Evolutionary conservation across 1,140 invertebrate genomes (phyloP).

Genomic region (Drosophila carrolli): DNA sequence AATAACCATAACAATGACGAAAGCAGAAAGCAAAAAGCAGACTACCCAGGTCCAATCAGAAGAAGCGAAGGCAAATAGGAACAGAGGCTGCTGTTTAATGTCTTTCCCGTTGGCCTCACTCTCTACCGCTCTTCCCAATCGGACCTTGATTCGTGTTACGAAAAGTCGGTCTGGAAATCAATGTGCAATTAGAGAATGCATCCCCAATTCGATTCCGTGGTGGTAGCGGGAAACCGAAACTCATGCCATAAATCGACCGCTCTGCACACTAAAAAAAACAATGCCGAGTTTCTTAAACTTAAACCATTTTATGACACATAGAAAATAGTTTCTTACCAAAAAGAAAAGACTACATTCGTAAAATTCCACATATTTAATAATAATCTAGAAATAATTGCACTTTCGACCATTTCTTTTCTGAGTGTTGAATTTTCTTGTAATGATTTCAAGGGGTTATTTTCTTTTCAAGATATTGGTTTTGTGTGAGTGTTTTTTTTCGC

Average conservation of each 20-base stretch:
- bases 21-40: constrained; percentile 46
- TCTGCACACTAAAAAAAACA: background rate
- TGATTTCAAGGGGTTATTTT: constrained; percentile 3
- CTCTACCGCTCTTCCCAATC: constrained; percentile 7
- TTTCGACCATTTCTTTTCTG: background rate
- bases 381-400: no score
- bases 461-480: background rate
- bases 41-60: constrained; percentile 42
- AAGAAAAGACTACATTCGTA: no score
- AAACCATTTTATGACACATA: no score
- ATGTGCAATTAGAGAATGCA: constrained; percentile 4
- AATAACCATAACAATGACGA: constrained; percentile 45
- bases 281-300: no score
- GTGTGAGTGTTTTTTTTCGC: background rate
- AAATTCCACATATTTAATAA: no score
- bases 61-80: constrained; percentile 42
- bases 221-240: background rate
- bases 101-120: constrained; percentile 29
- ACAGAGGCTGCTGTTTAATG: constrained; percentile 38
- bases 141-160: background rate
- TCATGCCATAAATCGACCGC: constrained; percentile 2
- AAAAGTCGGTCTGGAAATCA: background rate
- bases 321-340: no score
- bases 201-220: constrained; percentile 6
- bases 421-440: background rate